Evolutionary conservation across 1,140 invertebrate species (phyloP).

Genomic region (Pinna nobilis): DNA sequence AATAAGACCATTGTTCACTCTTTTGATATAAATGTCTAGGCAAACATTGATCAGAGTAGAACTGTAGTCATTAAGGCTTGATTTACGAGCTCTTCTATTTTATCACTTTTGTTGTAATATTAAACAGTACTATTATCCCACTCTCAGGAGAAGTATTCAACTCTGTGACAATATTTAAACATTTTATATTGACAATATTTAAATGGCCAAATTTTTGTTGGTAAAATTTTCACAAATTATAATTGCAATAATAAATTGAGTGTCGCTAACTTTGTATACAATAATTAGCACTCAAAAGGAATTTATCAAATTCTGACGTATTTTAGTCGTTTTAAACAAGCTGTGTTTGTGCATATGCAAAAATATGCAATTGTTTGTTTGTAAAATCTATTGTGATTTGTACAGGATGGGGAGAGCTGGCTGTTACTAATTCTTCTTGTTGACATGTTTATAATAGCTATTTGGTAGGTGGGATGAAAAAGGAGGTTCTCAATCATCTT

Average conservation of each 20-base stretch:
- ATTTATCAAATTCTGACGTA: not conserved
- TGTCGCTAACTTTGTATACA: not conserved
- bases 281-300: not conserved
- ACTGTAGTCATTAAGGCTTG: not conserved
- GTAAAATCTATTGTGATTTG: not conserved
- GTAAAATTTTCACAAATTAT: not conserved
- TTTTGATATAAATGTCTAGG: not conserved
- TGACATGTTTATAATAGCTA: not conserved
- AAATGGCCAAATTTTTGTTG: not conserved
- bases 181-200: not conserved
- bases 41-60: not conserved
- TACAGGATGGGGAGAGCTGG: not conserved
- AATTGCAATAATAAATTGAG: not conserved
- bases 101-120: not conserved
- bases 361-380: not conserved
- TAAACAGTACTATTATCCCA: not conserved
- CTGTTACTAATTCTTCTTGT: not conserved
- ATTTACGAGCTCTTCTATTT: not conserved
- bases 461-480: not conserved
- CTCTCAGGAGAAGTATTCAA: not conserved
- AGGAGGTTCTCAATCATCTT: too few species aligned
- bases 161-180: not conserved
- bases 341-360: not conserved
- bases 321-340: not conserved
- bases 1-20: not conserved